Conservation (phyloP, 2,113 vertebrate species). For the Coregonus clupeaformis region DNA sequence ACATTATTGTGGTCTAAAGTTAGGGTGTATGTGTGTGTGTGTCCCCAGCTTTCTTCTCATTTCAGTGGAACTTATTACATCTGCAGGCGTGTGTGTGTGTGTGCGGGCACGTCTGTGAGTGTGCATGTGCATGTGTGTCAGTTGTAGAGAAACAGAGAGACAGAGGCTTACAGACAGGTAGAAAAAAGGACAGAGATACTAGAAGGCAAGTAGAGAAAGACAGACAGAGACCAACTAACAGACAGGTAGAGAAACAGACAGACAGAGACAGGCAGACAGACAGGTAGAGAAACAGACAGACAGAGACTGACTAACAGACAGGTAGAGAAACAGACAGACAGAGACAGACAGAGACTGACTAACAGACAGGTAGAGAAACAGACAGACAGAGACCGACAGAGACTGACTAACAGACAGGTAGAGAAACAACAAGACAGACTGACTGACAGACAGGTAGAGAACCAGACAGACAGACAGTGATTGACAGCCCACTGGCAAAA, state of each 20-base stretch:
- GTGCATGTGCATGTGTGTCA: neutral
- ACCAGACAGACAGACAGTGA: neutral
- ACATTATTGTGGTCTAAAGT: neutral
- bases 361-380: neutral
- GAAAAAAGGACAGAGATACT: neutral
- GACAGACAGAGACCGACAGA: neutral
- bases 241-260: neutral
- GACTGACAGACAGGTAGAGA: neutral
- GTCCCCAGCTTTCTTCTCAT: slow-evolving; percentile 1
- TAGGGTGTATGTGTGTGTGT: neutral
- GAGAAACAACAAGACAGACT: neutral
- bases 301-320: neutral
- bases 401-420: neutral
- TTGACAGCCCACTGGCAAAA: neutral
- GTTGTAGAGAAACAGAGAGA: neutral
- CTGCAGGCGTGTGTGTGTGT: neutral
- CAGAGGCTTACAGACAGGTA: neutral
- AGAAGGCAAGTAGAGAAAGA: neutral
- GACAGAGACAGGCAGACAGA: neutral
- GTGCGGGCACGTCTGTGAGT: neutral
- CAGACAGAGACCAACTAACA: neutral
- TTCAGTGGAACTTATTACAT: neutral
- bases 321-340: neutral
- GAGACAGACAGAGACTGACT: neutral
- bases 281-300: neutral